Percentiles rank a stretch among this genome's conserved stretches.
Evolutionary conservation across 2,797 vertebrate species (phyloP).

Genomic region (Propithecus perrieri): DNA sequence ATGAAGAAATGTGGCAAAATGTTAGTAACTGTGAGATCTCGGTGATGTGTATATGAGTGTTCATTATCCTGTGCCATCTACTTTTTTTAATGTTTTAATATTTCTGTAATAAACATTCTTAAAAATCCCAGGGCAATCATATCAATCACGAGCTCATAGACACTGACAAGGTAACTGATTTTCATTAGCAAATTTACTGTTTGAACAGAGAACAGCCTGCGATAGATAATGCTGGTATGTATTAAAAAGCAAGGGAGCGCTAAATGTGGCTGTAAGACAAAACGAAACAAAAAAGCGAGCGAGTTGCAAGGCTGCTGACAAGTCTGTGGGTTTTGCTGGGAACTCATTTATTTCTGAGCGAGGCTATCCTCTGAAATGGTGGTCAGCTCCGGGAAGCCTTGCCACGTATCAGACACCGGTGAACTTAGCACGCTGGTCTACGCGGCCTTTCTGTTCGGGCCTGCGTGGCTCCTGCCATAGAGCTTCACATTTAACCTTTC

Average conservation of each 20-base stretch:
- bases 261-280: not conserved
- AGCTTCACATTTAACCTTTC: not conserved
- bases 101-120: not conserved
- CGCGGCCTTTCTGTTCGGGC: not conserved
- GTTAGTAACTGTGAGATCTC: not conserved
- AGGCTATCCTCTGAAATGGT: not conserved
- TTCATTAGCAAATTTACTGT: not conserved
- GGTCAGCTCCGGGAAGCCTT: not conserved
- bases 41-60: not conserved
- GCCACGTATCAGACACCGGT: not conserved
- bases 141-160: not conserved
- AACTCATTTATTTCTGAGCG: not conserved
- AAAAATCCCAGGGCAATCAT: not conserved
- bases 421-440: fast-evolving
- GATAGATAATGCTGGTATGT: not conserved
- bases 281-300: not conserved
- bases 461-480: fast-evolving
- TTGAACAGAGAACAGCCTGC: not conserved
- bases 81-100: not conserved
- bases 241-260: not conserved
- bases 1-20: not conserved
- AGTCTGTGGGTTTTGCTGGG: not conserved
- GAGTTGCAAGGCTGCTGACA: not conserved
- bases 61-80: not conserved
- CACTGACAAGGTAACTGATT: not conserved